Evolutionary conservation across 1,140 invertebrate genomes (phyloP), one percentile per base, ranked within the genome.

Genomic region (Caenorhabditis inopinata): DNA sequence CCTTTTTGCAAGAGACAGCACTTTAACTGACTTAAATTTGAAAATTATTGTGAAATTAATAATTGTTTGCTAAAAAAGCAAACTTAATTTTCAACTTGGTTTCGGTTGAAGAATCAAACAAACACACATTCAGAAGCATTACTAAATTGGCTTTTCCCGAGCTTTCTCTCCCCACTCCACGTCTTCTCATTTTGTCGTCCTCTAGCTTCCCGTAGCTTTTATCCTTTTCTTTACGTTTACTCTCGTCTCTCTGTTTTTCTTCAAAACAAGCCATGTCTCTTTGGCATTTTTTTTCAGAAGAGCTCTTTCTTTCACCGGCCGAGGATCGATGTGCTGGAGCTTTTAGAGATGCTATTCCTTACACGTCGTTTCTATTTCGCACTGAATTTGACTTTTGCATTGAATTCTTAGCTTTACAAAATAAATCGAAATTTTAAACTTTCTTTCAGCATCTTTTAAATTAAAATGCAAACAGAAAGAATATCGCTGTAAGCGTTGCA

Each of bases 161-260:
- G 58, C 58, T 68, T 68, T 25, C n/a, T 38, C 58, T 38, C 38
- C 27, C 58, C 32, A 68, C 58, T 42, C 58, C 58, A 68, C 58
- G 58, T 68, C 58, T 68, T 68, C 58, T 68, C 58, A 32, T 68
- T 68, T 68, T 68, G 35, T 25, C 32, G 35, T 68, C 32, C 58
- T 68, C 58, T 29, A 38, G 58, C 29, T 32, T 29, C 48, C n/a
- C 32, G 4, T 68, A 38, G 58, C 58, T 68, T 68, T 68, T 68
- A 68, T 68, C 58, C 58, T 42, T 32, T 68, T 68, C 58, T 68
- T 68, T 32, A 38, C 58, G 58, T 68, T 38, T 68, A 68, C 58
- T 38, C 58, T 68, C 58, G n/a, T 68, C 2, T 42, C 58, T 21
- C 16, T 38, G 2, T 38, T 9, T 29, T 18, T 68, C 58, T 21